Evolutionary conservation across 2,113 vertebrate species (phyloP), one percentile per base, ranked within the genome.

Genomic region (Lamprotornis superbus): DNA sequence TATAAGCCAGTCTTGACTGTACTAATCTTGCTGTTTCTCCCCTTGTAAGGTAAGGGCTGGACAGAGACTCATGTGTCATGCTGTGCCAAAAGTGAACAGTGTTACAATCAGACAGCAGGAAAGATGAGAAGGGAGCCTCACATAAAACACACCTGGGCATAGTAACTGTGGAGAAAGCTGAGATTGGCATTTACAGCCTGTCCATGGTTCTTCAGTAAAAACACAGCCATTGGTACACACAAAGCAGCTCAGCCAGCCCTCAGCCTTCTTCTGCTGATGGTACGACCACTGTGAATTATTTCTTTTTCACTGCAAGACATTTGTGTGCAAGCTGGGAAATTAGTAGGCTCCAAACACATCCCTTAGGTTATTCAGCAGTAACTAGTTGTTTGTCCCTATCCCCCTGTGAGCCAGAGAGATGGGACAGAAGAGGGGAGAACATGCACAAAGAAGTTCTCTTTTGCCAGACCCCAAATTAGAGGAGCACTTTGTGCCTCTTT

Each of bases 401-500:
- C 6, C 22, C 12, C 28, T 24, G 15, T 33, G 13, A 23, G 30
- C 20, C 28, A 74, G 27, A 37, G 15, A 37, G 15, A 17, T 25
- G 44, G 40, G 39, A 37, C 27, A 52, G 37, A 69, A 57, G 12
- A 69, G 3, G 7, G 27, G 5, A 82, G 14, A 11, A 52, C 18
- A 11, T 23, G 39, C 11, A 74, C 47, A 74, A 67, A 63, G 12
- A 16, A 79, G 4, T 24, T 73, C 7, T 42, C 8, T 68, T 85
- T 64, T 25, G 21, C 37, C 73, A 75, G 42, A 55, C 39, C 7
- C 11, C 18, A 64, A 33, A 35, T 52, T 39, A 73, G 8, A 37
- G 2, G 0, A 84, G 30, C 11, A 68, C 37, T 17, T 6, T 31
- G 7, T 37, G 15, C 6, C 52, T 47, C 2, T 1, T 28, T 23